phyloP scores from a whole-genome alignment of 2,113 vertebrate genomes.

The Blennius ocellaris region DNA sequence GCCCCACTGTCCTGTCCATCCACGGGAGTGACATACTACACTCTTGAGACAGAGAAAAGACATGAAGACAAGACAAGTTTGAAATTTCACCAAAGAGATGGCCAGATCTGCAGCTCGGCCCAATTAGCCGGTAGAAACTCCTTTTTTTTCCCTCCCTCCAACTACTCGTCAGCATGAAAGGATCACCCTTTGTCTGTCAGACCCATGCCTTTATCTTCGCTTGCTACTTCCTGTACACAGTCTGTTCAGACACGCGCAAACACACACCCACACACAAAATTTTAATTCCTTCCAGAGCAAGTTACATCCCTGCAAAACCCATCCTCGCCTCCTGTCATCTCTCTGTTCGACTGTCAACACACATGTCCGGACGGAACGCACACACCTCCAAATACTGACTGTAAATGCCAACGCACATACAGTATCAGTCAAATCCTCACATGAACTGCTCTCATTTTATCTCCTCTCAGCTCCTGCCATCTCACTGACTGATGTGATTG shows the following conservation, averaged over 20 bases:
- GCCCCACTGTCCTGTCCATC: slow-evolving; percentile 44
- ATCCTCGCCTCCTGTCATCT: slow-evolving; percentile 67
- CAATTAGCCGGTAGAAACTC: slow-evolving; percentile 76
- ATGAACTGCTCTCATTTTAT: slow-evolving; percentile 63
- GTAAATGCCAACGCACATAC: slow-evolving; percentile 21
- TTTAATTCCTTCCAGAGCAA: slow-evolving; percentile 63
- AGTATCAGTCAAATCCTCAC: slow-evolving; percentile 60
- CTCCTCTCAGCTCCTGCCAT: slow-evolving; percentile 65
- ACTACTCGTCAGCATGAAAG: slow-evolving; percentile 72
- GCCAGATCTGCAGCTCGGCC: slow-evolving; percentile 65
- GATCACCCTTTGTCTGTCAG: slow-evolving; percentile 70
- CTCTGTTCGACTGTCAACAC: slow-evolving; percentile 59
- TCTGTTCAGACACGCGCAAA: slow-evolving; percentile 20
- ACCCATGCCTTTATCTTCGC: slow-evolving; percentile 59
- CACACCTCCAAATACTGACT: neutral
- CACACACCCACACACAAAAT: slow-evolving; percentile 17
- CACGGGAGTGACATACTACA: slow-evolving; percentile 41
- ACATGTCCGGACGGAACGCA: slow-evolving; percentile 33
- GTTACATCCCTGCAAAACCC: slow-evolving; percentile 54
- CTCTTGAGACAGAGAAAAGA: slow-evolving; percentile 63
- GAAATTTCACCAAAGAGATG: slow-evolving; percentile 70
- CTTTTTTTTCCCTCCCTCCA: slow-evolving; percentile 22
- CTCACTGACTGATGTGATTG: slow-evolving; percentile 77
- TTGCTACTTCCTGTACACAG: slow-evolving; percentile 45
- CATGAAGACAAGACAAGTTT: slow-evolving; percentile 58